Evolutionary conservation across 2,113 vertebrate species (phyloP), one percentile per base, ranked within the genome.

Genomic region (Pomatorhinus ruficollis): DNA sequence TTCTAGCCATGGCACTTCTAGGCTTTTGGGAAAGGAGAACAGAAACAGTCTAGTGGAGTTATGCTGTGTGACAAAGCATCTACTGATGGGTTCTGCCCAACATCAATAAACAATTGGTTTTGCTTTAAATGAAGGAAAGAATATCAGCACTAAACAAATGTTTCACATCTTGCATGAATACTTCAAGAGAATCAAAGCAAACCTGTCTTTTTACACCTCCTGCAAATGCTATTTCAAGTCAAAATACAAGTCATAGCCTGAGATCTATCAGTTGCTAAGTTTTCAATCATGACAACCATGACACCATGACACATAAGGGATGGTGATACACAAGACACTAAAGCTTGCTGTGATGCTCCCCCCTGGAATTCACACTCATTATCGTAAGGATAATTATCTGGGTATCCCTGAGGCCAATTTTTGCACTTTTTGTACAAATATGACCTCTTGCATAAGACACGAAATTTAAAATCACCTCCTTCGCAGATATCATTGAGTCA

Each of bases 401-500:
- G 95, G 97, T 98, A 98, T 97, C 97, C 96, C 95, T 12, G 56
- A 98, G 98, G 97, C 97, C 90, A 97, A 70, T 95, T 97, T 96
- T 96, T 95, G 97, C 95, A 97, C 96, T 97, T 98, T 98, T 97
- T 95, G 75, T 98, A 98, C 94, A 98, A 98, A 98, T 98, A 98
- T 97, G 97, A 97, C 95, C 96, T 98, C 97, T 97, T 98, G 98
- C 96, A 98, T 96, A 98, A 98, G 98, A 98, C 97, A 98, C 98
- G 97, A 98, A 98, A 97, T 98, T 97, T 98, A 98, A 98, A 98
- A 97, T 97, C 93, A 95, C 95, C 93, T 95, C 95, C 97, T 97
- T 97, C 92, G 94, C 53, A 53, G 97, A 96, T 98, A 98, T 97
- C 97, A 98, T 76, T 92, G 97, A 97, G 97, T 98, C 97, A 98